Percentiles rank a stretch among this genome's conserved stretches.
Evolutionary conservation across 1,140 invertebrate species (phyloP).

Genomic region (Tetragnatha versicolor): DNA sequence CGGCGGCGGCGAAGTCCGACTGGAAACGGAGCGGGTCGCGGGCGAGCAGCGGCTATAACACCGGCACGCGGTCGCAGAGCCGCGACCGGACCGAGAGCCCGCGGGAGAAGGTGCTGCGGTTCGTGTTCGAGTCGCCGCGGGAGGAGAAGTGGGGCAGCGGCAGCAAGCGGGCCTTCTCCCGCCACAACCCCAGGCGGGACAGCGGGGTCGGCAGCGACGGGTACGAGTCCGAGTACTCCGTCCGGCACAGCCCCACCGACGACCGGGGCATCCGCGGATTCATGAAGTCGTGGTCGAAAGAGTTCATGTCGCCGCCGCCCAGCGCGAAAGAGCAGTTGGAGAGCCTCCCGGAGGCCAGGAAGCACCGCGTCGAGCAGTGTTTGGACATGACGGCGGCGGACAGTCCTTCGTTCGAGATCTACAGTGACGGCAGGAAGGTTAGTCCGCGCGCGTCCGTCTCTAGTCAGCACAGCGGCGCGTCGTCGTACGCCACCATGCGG

Average conservation of each 20-base stretch:
- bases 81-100: conserved; percentile 52
- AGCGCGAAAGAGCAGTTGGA: conserved; percentile 32
- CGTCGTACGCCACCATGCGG: conserved; percentile 47
- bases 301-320: conserved; percentile 15
- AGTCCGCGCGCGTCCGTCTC: conserved; percentile 19
- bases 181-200: conserved; percentile 44
- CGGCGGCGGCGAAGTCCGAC: conserved; percentile 34
- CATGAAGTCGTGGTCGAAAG: conserved; percentile 46
- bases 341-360: conserved; percentile 35
- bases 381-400: conserved; percentile 45
- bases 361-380: conserved; percentile 58
- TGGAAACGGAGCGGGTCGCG: conserved; percentile 41
- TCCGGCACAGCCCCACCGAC: conserved; percentile 36
- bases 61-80: conserved; percentile 48
- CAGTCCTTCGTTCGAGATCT: conserved; percentile 5
- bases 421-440: background rate
- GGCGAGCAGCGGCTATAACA: conserved; percentile 47
- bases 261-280: conserved; percentile 36
- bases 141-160: conserved; percentile 34
- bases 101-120: conserved; percentile 50
- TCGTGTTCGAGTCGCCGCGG: conserved; percentile 43
- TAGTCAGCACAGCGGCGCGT: conserved; percentile 37
- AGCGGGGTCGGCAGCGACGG: conserved; percentile 56
- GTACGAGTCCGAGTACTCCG: conserved; percentile 47
- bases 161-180: conserved; percentile 8